Base-by-base conservation (phyloP, 2,888 invertebrate species). In the Eupithecia abbreviata region DNA sequence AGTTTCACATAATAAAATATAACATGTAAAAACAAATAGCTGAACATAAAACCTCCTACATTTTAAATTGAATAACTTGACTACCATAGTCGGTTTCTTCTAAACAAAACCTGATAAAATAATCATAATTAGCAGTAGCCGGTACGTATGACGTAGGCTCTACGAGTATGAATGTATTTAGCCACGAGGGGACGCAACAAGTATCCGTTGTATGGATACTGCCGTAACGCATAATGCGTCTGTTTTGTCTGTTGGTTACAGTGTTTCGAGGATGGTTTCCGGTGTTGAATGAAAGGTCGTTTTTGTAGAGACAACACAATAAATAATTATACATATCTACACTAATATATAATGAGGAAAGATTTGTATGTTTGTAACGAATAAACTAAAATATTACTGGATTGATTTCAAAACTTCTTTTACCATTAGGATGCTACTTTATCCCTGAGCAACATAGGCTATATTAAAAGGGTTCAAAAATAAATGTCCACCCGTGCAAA, bases 61-160 rank as follows among this genome's bases (percentile, higher is more conserved):
- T 30, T 30, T 30, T 30, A 30, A 30, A 30, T 0, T 1, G 30
- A 30, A 30, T 30, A 58, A 58, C 55, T 4, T 51, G 51, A 15
- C 15, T 5, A 55, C 55, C 55, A 9, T 15, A 55, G 55, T 55
- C n/a, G 55, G 9, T n/a, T 55, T n/a, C 55, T 42, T 43, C 66
- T 65, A 77, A 71, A 77, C 71, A 75, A 77, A 75, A 75, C 73
- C 73, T 77, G 75, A 67, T 77, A 77, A 77, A 77, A 71, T 51
- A 45, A 62, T 77, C 51, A 71, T 75, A 77, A 77, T 77, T 75
- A 77, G 74, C 13, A 65, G 0, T 30, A 30, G 65, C 67, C 42
- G 41, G 65, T 68, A 41, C 45, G 3, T 42, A n/a, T n/a, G n/a
- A 55, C n/a, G 55, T n/a, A 55, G 55, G 55, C 2, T 51, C 15